Percentiles rank a stretch among this genome's conserved stretches.
phyloP scores from a whole-genome alignment of 2,888 invertebrate species.

The Acutogordius australiensis region DNA sequence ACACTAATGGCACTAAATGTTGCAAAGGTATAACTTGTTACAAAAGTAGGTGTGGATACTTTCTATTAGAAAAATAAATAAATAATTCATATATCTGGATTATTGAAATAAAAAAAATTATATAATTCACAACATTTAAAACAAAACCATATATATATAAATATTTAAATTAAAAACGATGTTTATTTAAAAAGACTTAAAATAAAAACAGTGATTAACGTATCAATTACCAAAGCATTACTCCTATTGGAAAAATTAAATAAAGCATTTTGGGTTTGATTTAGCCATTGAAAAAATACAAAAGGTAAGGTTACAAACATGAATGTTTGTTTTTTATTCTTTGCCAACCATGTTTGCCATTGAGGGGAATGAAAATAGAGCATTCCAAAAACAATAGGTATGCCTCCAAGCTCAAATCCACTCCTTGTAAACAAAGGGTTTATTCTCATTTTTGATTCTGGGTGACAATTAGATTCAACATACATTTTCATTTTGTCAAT shows the following conservation, averaged over 20 bases:
- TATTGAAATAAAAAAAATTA: too few species aligned
- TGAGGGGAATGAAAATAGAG: background rate
- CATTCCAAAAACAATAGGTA: background rate
- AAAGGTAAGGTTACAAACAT: background rate
- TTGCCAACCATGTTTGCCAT: too few species aligned
- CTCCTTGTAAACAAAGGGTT: constrained; percentile 13
- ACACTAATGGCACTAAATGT: constrained; percentile 26
- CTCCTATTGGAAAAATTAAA: constrained; percentile 29
- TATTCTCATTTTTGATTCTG: constrained; percentile 23
- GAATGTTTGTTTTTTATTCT: background rate
- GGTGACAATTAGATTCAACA: constrained; percentile 19
- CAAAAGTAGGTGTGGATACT: constrained; percentile 24
- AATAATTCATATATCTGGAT: too few species aligned
- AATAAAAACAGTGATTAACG: too few species aligned
- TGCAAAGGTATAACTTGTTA: constrained; percentile 27
- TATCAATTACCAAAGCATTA: constrained; percentile 28
- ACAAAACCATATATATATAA: too few species aligned
- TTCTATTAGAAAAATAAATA: too few species aligned
- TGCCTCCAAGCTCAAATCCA: constrained; percentile 12
- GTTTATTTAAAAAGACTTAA: too few species aligned
- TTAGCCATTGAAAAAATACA: constrained; percentile 27
- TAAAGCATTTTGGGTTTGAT: constrained; percentile 29
- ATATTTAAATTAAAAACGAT: too few species aligned
- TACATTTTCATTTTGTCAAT: background rate
- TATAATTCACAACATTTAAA: too few species aligned